Conservation (phyloP, 2,113 vertebrate genomes). For the Pituophis catenifer region DNA sequence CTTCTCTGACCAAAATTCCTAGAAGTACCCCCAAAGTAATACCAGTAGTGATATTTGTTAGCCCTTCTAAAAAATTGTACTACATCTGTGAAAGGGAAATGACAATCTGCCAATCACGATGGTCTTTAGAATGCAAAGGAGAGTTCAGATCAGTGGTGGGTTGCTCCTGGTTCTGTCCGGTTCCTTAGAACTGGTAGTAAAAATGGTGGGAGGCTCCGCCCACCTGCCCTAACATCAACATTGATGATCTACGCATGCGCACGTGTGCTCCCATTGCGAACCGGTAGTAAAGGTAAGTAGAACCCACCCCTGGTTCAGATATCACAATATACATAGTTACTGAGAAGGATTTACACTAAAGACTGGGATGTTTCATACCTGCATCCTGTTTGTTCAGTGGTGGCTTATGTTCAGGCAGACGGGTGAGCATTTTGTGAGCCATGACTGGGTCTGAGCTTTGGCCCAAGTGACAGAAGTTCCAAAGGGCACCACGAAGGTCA, state of each 20-base stretch:
- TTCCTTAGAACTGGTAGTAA: too few species aligned
- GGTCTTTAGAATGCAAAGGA: background rate
- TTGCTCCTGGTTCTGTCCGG: too few species aligned
- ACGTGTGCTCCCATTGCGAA: too few species aligned
- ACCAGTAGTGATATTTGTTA: background rate
- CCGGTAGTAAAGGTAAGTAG: too few species aligned
- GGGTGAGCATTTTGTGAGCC: constrained; percentile 77
- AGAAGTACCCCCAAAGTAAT: background rate
- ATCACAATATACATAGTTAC: background rate
- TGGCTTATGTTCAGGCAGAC: constrained; percentile 76
- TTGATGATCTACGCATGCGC: too few species aligned
- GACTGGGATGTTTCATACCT: constrained; percentile 42
- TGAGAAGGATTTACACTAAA: background rate
- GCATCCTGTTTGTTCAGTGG: constrained; percentile 36
- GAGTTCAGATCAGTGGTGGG: too few species aligned
- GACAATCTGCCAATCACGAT: too few species aligned
- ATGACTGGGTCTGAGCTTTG: constrained; percentile 67
- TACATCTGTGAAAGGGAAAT: background rate
- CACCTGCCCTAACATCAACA: too few species aligned
- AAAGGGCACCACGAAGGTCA: constrained; percentile 73
- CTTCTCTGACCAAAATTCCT: background rate
- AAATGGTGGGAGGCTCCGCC: too few species aligned
- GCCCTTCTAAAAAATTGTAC: background rate
- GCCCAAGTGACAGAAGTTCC: constrained; percentile 67
- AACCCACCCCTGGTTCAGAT: too few species aligned